Base-by-base conservation (phyloP, 2,888 invertebrate genomes). In the Scaptomyza parva region DNA sequence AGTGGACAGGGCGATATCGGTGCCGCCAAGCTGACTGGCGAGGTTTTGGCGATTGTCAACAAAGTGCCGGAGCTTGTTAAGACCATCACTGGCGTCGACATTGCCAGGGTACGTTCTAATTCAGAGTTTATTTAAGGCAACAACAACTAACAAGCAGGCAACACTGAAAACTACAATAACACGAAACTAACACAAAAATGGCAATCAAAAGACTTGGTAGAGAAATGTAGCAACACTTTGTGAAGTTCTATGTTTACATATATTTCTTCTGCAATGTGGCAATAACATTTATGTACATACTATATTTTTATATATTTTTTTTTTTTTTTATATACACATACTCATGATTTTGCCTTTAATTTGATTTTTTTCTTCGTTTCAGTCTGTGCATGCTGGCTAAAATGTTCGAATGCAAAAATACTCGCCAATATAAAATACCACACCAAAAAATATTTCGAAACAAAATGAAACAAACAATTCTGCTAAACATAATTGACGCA, bases 21-120 rank as follows among this genome's bases (percentile, higher is more conserved):
- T 28, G 98, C 98, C 0, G 95, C 97, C 71, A 98, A 98, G 92
- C 93, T 99, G 71, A 98, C 99, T 3, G 96, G 96, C 39, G 99
- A 99, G 92, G 97, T 99, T 24, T 93, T 99, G 86, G 95, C 95
- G 91, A 98, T 99, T 90, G 97, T 99, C 73, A 95, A 96, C 88
- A 95, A 96, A 92, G 96, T 99, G 87, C 98, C 99, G 4, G 95
- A 95, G 81, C 94, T 98, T 84, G 98, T 99, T 40, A 96, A 97
- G 91, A 95, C 93, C 45, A 94, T 99, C 90, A 99, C 99, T 66
- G 99, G 99, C 35, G 97, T 99, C 64, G 98, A 98, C 91, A 97
- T 99, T 90, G 93, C 96, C 82, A 96, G 97, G 95, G 96, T 96
- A 93, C 91, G 92, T 92, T 88, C 90, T 54, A 92, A 92, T 88